Base-by-base conservation (phyloP, 2,888 invertebrate genomes). In the Cosmia pyralina region DNA sequence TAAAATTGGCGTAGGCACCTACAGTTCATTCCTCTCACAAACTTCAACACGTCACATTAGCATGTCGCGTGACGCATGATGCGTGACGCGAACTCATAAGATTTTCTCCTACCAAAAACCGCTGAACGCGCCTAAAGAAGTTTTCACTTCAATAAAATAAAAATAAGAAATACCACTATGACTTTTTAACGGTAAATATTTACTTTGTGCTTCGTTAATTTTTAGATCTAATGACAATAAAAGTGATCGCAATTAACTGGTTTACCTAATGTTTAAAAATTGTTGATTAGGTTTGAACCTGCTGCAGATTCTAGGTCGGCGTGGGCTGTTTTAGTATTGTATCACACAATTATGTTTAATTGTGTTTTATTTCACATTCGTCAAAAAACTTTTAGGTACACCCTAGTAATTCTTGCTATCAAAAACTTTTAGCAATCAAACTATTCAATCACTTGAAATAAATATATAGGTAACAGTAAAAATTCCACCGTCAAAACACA, bases 401-500 rank as follows among this genome's bases (percentile, higher is more conserved):
- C 10, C 4, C 13, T 19, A 28, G 22, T 6, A 13, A 28, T 41
- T 28, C 17, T n/a, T n/a, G n/a, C 19, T 50, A 15, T 71, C 7
- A 34, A 62, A 69, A 63, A 34, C 15, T 10, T 50, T 41, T n/a
- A 34, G 34, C 19, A 22, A 48, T 8, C 6, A 58, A 22, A 59
- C 28, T 48, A 11, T 59, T 52, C 46, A 53, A 17, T 34, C 15
- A 13, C 10, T 19, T 46, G 60, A 75, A 80, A 60, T 15, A 50
- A 50, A 50, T 19, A 28, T 28, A 1, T 28, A 34, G 15, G 34
- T 6, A 11, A 34, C 41, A 28, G 41, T 41, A 60, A 60, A 79
- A 73, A 34, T 0, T 46, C 28, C 59, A 19, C 65, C 44, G 19
- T 55, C 57, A 66, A 60, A 64, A 22, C 63, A 53, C 50, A 72